Conservation (phyloP, 2,888 invertebrate genomes). For the Amitus sp. region DNA sequence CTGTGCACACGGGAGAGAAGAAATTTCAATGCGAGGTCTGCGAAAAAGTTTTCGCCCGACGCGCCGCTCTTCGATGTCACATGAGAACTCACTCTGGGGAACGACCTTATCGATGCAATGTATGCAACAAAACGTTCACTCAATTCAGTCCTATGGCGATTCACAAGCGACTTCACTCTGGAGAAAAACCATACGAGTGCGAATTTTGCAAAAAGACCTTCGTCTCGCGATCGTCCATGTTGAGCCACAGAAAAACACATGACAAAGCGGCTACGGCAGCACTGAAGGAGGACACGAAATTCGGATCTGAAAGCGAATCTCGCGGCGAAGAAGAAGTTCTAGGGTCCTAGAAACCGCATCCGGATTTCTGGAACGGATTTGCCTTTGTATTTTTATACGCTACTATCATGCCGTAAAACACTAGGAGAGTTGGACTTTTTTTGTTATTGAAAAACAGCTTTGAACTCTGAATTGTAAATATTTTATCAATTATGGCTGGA, state of each 20-base stretch:
- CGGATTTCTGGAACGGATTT: no score
- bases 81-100: conserved; percentile 71
- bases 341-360: conserved; percentile 20
- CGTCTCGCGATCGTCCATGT: conserved; percentile 71
- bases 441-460: neutral
- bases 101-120: conserved; percentile 70
- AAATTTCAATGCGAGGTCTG: conserved; percentile 73
- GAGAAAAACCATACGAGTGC: conserved; percentile 72
- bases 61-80: conserved; percentile 71
- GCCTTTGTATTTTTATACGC: no score
- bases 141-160: conserved; percentile 75
- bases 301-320: no score
- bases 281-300: conserved; percentile 48
- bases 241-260: conserved; percentile 71
- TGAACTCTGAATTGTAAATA: conserved; percentile 1
- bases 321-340: conserved; percentile 30
- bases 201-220: conserved; percentile 71
- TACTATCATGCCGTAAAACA: no score
- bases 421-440: no score
- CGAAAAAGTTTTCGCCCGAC: conserved; percentile 71
- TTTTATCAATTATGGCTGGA: no score
- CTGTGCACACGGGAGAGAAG: conserved; percentile 73
- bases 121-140: conserved; percentile 73
- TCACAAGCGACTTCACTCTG: conserved; percentile 72
- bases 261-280: conserved; percentile 36